These are phyloP conservation scores for Amiota mariae DNA, from an alignment of 2,888 invertebrate genomes.

Conservation along the genomic window DNA sequence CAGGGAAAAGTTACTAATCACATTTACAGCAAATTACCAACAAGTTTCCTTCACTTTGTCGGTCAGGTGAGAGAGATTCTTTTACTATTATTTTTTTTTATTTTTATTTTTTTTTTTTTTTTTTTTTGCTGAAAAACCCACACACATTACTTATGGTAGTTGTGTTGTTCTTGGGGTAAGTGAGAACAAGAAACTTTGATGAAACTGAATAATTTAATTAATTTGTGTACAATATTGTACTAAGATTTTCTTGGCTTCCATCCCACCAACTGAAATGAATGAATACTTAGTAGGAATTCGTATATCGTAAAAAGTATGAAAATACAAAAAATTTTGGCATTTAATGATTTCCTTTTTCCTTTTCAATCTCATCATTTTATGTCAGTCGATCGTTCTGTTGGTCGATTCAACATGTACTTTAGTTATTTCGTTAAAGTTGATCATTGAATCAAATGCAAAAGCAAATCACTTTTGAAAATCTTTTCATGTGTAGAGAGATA, in stretches of 20 bases:
- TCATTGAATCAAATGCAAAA: neutral
- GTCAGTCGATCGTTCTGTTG: too few species aligned
- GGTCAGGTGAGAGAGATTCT: constrained; percentile 20
- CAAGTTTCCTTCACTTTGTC: constrained; percentile 53
- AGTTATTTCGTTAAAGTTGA: neutral
- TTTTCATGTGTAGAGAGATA: neutral
- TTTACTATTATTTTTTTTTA: neutral
- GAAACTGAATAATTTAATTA: constrained; percentile 30
- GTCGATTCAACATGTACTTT: neutral
- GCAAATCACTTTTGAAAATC: constrained; percentile 15
- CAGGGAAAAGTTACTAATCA: constrained; percentile 65
- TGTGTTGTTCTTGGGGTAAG: neutral
- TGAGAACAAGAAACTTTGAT: constrained; percentile 11
- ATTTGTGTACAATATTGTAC: constrained; percentile 2
- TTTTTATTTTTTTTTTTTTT: too few species aligned
- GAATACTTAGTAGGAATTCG: neutral
- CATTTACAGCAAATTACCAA: constrained; percentile 68
- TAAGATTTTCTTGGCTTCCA: too few species aligned
- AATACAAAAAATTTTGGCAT: too few species aligned
- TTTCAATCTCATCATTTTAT: too few species aligned
- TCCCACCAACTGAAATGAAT: neutral
- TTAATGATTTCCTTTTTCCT: too few species aligned
- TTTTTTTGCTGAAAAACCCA: too few species aligned
- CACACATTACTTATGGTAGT: too few species aligned
- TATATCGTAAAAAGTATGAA: too few species aligned